Evolutionary conservation across 2,797 vertebrate species (phyloP).

Genomic region (Manis pentadactyla): DNA sequence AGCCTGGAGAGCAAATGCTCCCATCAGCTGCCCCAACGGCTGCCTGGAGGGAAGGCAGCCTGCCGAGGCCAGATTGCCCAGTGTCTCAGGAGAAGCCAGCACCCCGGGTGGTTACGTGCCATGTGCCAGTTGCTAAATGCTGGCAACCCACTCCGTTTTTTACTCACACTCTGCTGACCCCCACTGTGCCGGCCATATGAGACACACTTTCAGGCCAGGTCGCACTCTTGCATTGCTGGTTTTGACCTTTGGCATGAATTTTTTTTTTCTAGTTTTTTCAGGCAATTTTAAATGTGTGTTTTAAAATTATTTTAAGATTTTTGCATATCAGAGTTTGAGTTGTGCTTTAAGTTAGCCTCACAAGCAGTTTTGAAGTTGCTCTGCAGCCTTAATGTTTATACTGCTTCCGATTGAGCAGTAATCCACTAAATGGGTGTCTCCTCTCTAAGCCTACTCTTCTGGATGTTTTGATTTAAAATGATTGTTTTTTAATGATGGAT

Average conservation of each 20-base stretch:
- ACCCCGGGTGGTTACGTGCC: background rate
- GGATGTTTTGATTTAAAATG: background rate
- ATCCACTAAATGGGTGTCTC: background rate
- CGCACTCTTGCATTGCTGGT: background rate
- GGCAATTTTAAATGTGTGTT: background rate
- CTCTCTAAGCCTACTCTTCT: background rate
- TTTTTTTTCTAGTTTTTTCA: background rate
- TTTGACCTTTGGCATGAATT: slow-evolving; percentile 43
- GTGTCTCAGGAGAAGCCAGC: slow-evolving; percentile 32
- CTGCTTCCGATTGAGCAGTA: background rate
- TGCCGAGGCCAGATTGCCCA: background rate
- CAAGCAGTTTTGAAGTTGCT: background rate
- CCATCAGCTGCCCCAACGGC: background rate
- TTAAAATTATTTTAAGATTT: background rate
- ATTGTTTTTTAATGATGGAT: background rate
- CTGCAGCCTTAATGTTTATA: background rate
- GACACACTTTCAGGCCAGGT: slow-evolving; percentile 30
- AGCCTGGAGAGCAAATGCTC: background rate
- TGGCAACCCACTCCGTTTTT: slow-evolving; percentile 7
- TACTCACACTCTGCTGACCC: slow-evolving; percentile 27
- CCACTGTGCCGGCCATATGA: slow-evolving; percentile 39
- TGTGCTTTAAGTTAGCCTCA: background rate
- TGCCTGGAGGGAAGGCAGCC: background rate
- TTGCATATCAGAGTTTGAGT: background rate
- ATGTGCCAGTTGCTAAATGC: slow-evolving; percentile 24